These are phyloP conservation scores for Aphaenogaster rudis DNA, from an alignment of 1,140 invertebrate species.

Conservation along the genomic window DNA sequence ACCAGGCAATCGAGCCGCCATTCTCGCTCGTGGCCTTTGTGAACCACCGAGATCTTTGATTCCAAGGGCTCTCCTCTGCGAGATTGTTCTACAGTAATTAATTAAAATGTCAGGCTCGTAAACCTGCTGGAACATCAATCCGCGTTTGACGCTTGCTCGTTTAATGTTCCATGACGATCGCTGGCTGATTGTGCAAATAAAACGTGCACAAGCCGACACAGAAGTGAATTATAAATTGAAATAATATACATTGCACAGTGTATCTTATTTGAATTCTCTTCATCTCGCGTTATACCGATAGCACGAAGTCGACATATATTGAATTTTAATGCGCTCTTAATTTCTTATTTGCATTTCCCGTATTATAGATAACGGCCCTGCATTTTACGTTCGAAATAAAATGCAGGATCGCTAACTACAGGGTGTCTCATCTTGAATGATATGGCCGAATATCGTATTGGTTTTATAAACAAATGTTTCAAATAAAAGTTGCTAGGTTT, in stretches of 20 bases:
- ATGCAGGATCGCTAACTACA: no score
- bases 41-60: constrained; percentile 42
- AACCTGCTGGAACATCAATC: constrained; percentile 23
- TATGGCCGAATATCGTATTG: no score
- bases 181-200: background rate
- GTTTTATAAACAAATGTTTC: no score
- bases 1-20: background rate
- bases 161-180: background rate
- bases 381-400: background rate
- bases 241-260: background rate
- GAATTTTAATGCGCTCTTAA: background rate
- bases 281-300: background rate
- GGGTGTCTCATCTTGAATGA: no score
- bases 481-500: no score
- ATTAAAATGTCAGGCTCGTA: constrained; percentile 40
- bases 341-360: background rate
- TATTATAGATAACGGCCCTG: no score
- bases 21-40: background rate
- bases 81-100: constrained; percentile 17
- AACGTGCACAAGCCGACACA: background rate
- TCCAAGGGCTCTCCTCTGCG: background rate
- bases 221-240: background rate
- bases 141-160: background rate
- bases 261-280: background rate
- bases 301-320: background rate